These are phyloP conservation scores for Phasia obesa DNA, from an alignment of 2,888 invertebrate species.

Conservation along the genomic window DNA sequence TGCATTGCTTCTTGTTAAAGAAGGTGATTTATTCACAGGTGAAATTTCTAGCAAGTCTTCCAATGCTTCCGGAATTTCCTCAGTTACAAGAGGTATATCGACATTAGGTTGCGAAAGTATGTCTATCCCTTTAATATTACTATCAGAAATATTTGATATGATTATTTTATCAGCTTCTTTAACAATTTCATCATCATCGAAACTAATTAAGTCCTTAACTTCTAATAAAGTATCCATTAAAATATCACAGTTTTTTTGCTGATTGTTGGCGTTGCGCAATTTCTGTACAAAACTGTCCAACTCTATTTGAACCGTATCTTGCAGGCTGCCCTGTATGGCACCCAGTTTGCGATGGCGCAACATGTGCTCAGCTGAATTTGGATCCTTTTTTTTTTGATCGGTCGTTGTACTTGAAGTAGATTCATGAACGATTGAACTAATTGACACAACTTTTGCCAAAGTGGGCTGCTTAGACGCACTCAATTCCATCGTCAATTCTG, in stretches of 20 bases:
- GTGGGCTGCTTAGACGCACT: slow-evolving; percentile 23
- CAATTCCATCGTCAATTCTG: slow-evolving; percentile 47
- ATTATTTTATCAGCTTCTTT: slow-evolving; percentile 33
- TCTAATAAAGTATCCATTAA: slow-evolving; percentile 70
- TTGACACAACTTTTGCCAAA: slow-evolving; percentile 26
- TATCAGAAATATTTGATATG: slow-evolving; percentile 58
- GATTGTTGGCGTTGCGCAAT: slow-evolving; percentile 16
- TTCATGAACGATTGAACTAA: slow-evolving; percentile 38
- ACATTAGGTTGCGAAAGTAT: slow-evolving; percentile 76
- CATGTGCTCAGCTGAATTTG: not conserved
- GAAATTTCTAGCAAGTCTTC: slow-evolving; percentile 12
- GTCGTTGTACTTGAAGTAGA: not conserved
- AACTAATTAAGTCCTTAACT: slow-evolving; percentile 80
- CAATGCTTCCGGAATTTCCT: slow-evolving; percentile 36
- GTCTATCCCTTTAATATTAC: slow-evolving; percentile 72
- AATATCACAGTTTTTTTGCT: slow-evolving; percentile 74
- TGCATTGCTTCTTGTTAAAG: slow-evolving; percentile 77
- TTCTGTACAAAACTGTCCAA: slow-evolving; percentile 33
- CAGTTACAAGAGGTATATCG: slow-evolving; percentile 63
- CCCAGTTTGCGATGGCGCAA: slow-evolving; percentile 69
- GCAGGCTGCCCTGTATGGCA: slow-evolving; percentile 67
- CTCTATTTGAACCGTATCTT: slow-evolving; percentile 63
- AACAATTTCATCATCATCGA: slow-evolving; percentile 77
- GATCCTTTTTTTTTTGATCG: not conserved
- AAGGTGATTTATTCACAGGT: slow-evolving; percentile 70